Percentiles rank a stretch among this genome's conserved stretches.
These are phyloP conservation scores for Enteromius fasciolatus DNA, from an alignment of 2,797 vertebrate species.

Conservation along the genomic window DNA sequence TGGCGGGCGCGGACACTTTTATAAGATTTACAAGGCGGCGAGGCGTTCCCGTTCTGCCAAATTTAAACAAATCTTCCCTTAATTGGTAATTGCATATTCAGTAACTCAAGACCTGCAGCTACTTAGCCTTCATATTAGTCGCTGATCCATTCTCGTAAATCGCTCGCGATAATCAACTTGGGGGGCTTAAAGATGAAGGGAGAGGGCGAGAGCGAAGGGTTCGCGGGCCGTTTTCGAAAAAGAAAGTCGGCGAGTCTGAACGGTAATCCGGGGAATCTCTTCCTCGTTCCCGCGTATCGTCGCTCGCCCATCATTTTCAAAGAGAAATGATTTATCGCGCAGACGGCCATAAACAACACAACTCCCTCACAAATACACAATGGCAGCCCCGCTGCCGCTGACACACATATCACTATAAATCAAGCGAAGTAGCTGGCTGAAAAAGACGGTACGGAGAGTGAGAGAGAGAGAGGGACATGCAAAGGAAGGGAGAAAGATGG, in stretches of 20 bases:
- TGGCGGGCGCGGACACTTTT: constrained; percentile 74
- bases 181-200: constrained; percentile 48
- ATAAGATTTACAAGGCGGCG: constrained; percentile 72
- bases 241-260: constrained; percentile 50
- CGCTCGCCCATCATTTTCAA: constrained; percentile 86
- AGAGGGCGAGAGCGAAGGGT: constrained; percentile 48
- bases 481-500: constrained; percentile 67
- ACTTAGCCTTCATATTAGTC: constrained; percentile 84
- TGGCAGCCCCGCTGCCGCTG: constrained; percentile 88
- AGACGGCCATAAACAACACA: constrained; percentile 92
- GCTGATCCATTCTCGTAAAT: constrained; percentile 83
- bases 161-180: constrained; percentile 81
- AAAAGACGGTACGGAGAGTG: constrained; percentile 62
- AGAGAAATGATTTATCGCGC: constrained; percentile 92
- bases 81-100: constrained; percentile 89
- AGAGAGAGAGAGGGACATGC: constrained; percentile 64
- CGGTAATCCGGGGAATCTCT: constrained; percentile 61
- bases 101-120: constrained; percentile 88
- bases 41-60: constrained; percentile 81
- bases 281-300: constrained; percentile 82
- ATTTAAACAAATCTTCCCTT: constrained; percentile 92
- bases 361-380: constrained; percentile 92
- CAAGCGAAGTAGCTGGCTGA: constrained; percentile 84
- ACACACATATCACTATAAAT: constrained; percentile 97
- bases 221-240: constrained; percentile 25